Base-by-base conservation (phyloP, 2,888 invertebrate genomes). In the Hypomecis atomaria region DNA sequence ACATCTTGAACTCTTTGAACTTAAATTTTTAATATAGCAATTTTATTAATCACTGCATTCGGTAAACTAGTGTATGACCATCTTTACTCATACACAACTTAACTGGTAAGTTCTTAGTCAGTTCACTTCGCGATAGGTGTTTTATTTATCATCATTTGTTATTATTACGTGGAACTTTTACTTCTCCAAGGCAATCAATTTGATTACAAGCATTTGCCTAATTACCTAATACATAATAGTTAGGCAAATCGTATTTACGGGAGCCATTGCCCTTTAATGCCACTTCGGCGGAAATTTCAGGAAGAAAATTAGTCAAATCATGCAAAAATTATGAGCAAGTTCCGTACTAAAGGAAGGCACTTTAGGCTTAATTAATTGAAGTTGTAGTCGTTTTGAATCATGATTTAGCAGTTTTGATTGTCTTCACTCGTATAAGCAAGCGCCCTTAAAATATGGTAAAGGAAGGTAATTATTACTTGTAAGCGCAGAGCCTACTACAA, bases 251-350 rank as follows among this genome's bases (percentile, higher is more conserved):
- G 23, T 43, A 23, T 42, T 47, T 43, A 9, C 43, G 33, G 40
- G 48, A 60, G 60, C 42, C 61, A 47, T 49, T 44, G 61, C 9
- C 61, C 55, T 61, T 42, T 53, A 50, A 54, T 48, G 42, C 49
- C 53, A 55, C 9, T 61, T 53, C 34, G 36, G 43, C 5, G 45
- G 6, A 40, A 40, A 59, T 45, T 59, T 38, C 4, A 10, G 34
- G 23, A 62, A 49, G 23, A 59, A 50, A 64, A 64, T 50, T 59
- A 55, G 54, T 40, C 9, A 49, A 55, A 43, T 55, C 61, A 55
- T 55, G 60, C 23, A 48, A 45, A 13, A 23, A 53, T 42, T 54
- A 50, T 38, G 42, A 23, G 6, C 23, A 38, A 47, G 40, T 59
- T 59, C 43, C 0, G 38, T 10, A 10, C 49, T 13, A 37, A 44